Percentiles rank a stretch among this genome's conserved stretches.
Conservation (phyloP, 2,797 vertebrate genomes). For the Scarus forsteni region DNA sequence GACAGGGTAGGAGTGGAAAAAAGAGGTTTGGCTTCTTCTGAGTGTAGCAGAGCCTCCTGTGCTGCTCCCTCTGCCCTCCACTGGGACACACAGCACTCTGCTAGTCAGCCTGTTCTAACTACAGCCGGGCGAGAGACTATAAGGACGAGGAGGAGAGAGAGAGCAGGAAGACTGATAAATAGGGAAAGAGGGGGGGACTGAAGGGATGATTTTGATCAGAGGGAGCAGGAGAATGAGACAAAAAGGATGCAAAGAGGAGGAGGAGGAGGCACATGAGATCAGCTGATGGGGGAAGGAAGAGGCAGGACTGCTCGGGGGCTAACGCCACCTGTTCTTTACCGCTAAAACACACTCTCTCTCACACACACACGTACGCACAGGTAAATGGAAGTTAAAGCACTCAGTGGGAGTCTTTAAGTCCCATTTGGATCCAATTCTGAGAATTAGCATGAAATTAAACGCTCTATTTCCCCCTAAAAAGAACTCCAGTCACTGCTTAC, state of each 20-base stretch:
- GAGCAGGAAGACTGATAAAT: slow-evolving; percentile 26
- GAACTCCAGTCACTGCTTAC: slow-evolving; percentile 68
- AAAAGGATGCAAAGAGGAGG: slow-evolving; percentile 28
- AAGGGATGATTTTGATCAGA: slow-evolving; percentile 49
- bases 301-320: slow-evolving; percentile 48
- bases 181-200: slow-evolving; percentile 18
- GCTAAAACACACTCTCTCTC: slow-evolving; percentile 13
- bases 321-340: slow-evolving; percentile 62
- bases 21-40: slow-evolving; percentile 43
- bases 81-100: slow-evolving; percentile 63
- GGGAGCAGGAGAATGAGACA: slow-evolving; percentile 30
- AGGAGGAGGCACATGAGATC: slow-evolving; percentile 44
- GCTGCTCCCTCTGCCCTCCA: slow-evolving; percentile 59
- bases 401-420: slow-evolving; percentile 53
- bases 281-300: slow-evolving; percentile 62
- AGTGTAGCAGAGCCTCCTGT: slow-evolving; percentile 65
- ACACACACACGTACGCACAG: slow-evolving; percentile 10
- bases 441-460: slow-evolving; percentile 76
- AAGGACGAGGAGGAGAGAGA: slow-evolving; percentile 14
- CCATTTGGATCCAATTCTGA: slow-evolving; percentile 66
- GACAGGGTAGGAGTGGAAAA: slow-evolving; percentile 22
- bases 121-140: slow-evolving; percentile 45
- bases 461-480: slow-evolving; percentile 71
- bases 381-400: slow-evolving; percentile 32
- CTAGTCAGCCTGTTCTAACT: slow-evolving; percentile 54